Conservation (phyloP, 1,140 invertebrate species). For the Polyergus mexicanus region DNA sequence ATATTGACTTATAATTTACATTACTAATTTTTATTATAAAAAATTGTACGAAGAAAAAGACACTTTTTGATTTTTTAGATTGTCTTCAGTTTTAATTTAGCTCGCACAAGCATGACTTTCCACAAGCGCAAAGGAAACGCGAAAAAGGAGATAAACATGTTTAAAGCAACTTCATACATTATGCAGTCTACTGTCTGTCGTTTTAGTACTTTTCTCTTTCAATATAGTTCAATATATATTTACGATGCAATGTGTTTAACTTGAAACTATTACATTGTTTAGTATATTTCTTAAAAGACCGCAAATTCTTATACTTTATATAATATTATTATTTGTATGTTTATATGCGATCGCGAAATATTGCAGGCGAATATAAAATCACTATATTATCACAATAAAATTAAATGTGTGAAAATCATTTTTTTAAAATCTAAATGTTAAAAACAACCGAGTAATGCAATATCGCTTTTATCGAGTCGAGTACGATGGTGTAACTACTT, state of each 20-base stretch:
- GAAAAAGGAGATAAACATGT: conserved; percentile 28
- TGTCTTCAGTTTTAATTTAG: background rate
- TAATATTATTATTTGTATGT: too few species aligned
- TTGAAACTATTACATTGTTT: background rate
- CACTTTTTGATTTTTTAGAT: background rate
- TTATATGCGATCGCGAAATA: background rate
- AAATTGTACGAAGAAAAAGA: background rate
- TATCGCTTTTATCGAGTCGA: background rate
- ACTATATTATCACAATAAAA: background rate
- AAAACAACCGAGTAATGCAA: background rate
- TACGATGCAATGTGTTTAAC: background rate
- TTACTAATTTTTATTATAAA: background rate
- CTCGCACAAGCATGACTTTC: conserved; percentile 22
- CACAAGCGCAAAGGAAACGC: conserved; percentile 25
- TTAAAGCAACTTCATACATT: conserved; percentile 37
- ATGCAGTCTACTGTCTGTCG: conserved; percentile 28
- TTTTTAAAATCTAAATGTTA: background rate
- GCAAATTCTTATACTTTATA: background rate
- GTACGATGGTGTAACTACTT: background rate
- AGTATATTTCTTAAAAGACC: background rate
- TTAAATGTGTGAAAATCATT: background rate
- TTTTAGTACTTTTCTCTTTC: conserved; percentile 5
- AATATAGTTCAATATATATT: background rate
- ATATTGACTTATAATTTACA: background rate
- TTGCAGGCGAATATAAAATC: background rate